Conservation (phyloP, 1,140 invertebrate genomes). For the Helicoverpa zea region DNA sequence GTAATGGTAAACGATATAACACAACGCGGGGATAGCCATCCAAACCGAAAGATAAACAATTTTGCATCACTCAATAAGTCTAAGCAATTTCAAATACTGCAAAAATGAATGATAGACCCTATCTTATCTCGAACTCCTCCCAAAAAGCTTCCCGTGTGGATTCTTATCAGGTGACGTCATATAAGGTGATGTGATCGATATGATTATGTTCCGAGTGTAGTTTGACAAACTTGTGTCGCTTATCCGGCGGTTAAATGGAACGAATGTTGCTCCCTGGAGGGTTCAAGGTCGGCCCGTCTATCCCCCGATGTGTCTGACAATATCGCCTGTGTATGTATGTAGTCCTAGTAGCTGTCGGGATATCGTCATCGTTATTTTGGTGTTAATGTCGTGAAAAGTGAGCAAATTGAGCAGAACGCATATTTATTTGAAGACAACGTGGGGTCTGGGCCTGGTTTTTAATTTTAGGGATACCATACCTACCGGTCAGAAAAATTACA, state of each 20-base stretch:
- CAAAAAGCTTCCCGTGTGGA: conserved; percentile 22
- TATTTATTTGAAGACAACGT: too few species aligned
- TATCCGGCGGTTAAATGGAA: conserved; percentile 48
- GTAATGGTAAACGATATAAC: background rate
- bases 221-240: conserved; percentile 43
- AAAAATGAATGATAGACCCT: background rate
- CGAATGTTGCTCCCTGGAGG: conserved; percentile 36
- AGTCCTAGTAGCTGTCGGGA: background rate
- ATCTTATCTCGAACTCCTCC: conserved; percentile 14
- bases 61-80: too few species aligned
- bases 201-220: conserved; percentile 20
- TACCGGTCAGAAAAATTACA: background rate
- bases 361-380: conserved; percentile 15
- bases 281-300: conserved; percentile 55
- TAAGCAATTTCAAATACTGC: conserved; percentile 1
- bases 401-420: too few species aligned
- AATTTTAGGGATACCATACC: background rate
- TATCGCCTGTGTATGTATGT: conserved; percentile 1
- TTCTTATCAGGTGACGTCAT: conserved; percentile 39
- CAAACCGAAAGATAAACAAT: background rate
- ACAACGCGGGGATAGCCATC: background rate
- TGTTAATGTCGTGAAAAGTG: background rate
- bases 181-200: conserved; percentile 41
- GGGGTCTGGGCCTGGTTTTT: too few species aligned
- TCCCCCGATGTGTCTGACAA: conserved; percentile 50